Base-by-base conservation (phyloP, 2,888 invertebrate species). In the Balanococcus diminutus region DNA sequence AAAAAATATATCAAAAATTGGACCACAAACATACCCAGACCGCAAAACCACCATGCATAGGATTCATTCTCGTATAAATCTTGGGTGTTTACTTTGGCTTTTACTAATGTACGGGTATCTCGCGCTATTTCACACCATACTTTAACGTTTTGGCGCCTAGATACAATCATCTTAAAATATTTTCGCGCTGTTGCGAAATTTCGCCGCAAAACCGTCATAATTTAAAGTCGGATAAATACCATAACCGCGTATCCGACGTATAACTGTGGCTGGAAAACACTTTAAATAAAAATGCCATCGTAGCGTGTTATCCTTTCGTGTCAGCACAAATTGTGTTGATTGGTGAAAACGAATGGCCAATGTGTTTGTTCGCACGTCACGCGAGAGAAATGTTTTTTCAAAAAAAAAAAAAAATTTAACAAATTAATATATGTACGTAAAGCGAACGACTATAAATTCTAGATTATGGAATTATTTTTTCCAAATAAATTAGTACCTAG, bases 131-230 rank as follows among this genome's bases (percentile, higher is more conserved):
- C 16, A 16, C 19, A 16, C 9, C 28, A 28, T 14, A 67, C 28
- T 67, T 28, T 67, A 67, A 67, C 67, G 67, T 67, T 67, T 67
- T 67, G 67, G 67, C 67, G 67, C 67, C 67, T 67, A 28, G 67
- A 67, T 67, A 67, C 28, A 67, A 67, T 67, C 67, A 67, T 67
- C 67, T 67, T 67, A 67, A 67, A 67, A 67, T 67, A 67, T 67
- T 67, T 67, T 67, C 16, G 28, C 67, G 28, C 67, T 16, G 28
- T 67, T 67, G 67, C 16, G 67, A 67, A 28, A 16, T 67, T 67
- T 67, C 28, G 16, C 56, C 67, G 31, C 67, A 16, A 67, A 67
- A 25, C 28, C 28, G 67, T 28, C 67, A 67, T 67, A 67, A 67
- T 67, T 67, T 67, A 67, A 67, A 67, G 67, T 67, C 28, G 16